phyloP scores from a whole-genome alignment of 1,140 invertebrate genomes.

The Drosophila mojavensis region DNA sequence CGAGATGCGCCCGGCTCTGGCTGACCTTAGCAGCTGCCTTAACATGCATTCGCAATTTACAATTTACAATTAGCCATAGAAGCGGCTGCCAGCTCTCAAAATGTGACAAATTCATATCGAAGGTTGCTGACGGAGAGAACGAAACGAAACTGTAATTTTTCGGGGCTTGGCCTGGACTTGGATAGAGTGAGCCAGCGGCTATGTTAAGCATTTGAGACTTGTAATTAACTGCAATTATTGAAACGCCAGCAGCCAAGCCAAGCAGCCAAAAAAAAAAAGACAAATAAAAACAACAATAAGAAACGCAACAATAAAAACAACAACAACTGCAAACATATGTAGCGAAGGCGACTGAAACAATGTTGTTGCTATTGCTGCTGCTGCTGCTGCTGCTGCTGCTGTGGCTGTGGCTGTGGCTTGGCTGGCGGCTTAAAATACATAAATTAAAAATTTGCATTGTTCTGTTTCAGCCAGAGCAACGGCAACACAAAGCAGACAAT shows the following conservation, averaged over 20 bases:
- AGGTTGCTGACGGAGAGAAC: conserved; percentile 38
- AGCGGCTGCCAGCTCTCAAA: background rate
- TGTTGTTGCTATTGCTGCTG: conserved; percentile 19
- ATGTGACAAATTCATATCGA: conserved; percentile 71
- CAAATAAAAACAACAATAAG: conserved; percentile 33
- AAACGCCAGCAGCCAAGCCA: conserved; percentile 66
- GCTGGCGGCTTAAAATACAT: conserved; percentile 79
- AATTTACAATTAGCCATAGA: conserved; percentile 57
- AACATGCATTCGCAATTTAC: conserved; percentile 69
- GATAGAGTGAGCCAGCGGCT: conserved; percentile 35
- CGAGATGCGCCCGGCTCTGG: conserved; percentile 55
- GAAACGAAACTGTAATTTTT: background rate
- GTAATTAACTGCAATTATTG: conserved; percentile 84
- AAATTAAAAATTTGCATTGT: conserved; percentile 84
- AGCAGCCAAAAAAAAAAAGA: conserved; percentile 29
- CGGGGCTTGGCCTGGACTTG: conserved; percentile 38
- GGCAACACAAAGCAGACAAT: conserved; percentile 47
- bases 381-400: background rate
- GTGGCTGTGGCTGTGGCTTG: background rate
- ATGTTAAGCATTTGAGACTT: conserved; percentile 52
- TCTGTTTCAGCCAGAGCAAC: conserved; percentile 69
- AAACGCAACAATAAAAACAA: conserved; percentile 56
- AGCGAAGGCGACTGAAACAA: conserved; percentile 49
- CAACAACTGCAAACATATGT: conserved; percentile 76
- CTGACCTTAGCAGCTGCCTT: conserved; percentile 57